A percentile compares a stretch with the other conserved stretches of the same genome.
phyloP scores from a whole-genome alignment of 2,888 invertebrate genomes.

The Noctuana brunneofusca region DNA sequence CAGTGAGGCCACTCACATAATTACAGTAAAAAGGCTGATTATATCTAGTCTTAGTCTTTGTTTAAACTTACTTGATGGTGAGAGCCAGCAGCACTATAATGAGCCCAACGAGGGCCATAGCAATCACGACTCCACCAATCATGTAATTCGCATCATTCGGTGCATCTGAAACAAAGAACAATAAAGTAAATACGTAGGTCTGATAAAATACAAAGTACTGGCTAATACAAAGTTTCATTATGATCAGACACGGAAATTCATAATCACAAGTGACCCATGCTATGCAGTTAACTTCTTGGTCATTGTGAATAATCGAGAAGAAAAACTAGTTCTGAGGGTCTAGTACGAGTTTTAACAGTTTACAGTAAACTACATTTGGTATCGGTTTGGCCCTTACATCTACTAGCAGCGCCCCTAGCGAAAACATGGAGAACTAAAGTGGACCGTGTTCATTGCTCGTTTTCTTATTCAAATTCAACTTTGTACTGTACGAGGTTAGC shows the following conservation, averaged over 20 bases:
- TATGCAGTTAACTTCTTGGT: conserved; percentile 7
- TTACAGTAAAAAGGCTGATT: conserved; percentile 16
- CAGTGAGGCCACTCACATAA: conserved; percentile 14
- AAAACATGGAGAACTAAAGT: too few relatives aligned
- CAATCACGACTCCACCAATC: conserved; percentile 92
- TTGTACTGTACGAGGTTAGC: too few relatives aligned
- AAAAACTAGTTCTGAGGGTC: conserved; percentile 13
- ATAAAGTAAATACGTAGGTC: conserved; percentile 18
- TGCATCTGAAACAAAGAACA: conserved; percentile 87
- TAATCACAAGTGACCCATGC: not conserved
- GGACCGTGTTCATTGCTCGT: too few relatives aligned
- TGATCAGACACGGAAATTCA: conserved; percentile 13
- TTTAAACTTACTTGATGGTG: conserved; percentile 87
- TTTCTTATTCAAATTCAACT: too few relatives aligned
- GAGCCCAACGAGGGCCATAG: conserved; percentile 91
- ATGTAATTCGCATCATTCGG: conserved; percentile 92
- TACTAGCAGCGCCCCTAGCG: too few relatives aligned
- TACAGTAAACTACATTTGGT: too few relatives aligned
- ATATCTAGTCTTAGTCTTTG: conserved; percentile 13
- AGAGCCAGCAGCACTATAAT: conserved; percentile 91
- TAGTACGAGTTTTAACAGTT: too few relatives aligned
- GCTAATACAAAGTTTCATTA: not conserved
- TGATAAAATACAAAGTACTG: not conserved
- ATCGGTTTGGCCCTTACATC: too few relatives aligned
- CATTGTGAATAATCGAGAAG: conserved; percentile 2